Percentiles rank a stretch among this genome's conserved stretches.
Evolutionary conservation across 1,140 invertebrate genomes (phyloP).

Genomic region (Phocides pigmalion): DNA sequence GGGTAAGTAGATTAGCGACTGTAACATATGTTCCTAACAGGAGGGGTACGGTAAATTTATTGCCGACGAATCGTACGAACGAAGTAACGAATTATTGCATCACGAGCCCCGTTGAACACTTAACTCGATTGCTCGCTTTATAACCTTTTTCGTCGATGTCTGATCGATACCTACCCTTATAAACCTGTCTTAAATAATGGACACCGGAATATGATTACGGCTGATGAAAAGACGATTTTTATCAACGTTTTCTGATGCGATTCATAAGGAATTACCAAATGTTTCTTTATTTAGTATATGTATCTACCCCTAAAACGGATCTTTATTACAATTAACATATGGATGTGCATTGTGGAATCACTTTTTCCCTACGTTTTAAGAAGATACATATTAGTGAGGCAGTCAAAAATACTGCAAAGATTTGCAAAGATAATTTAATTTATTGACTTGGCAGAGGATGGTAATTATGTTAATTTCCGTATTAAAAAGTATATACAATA

Average conservation of each 20-base stretch:
- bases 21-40: constrained; percentile 60
- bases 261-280: not conserved
- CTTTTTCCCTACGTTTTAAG: no score
- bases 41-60: constrained; percentile 59
- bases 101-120: constrained; percentile 55
- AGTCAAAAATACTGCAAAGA: no score
- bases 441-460: no score
- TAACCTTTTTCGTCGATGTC: constrained; percentile 39
- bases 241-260: not conserved
- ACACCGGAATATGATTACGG: not conserved
- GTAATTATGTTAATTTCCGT: no score
- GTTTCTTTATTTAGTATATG: no score
- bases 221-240: not conserved
- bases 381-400: no score
- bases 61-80: constrained; percentile 44
- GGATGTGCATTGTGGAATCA: no score
- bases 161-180: constrained; percentile 30
- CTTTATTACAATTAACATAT: no score
- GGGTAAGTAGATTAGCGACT: constrained; percentile 46
- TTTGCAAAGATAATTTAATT: no score
- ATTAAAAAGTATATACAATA: no score
- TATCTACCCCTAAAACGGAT: no score
- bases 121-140: constrained; percentile 57
- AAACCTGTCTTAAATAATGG: constrained; percentile 12
- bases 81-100: constrained; percentile 56